These are phyloP conservation scores for Scomber japonicus DNA, from an alignment of 2,113 vertebrate species.

Conservation along the genomic window DNA sequence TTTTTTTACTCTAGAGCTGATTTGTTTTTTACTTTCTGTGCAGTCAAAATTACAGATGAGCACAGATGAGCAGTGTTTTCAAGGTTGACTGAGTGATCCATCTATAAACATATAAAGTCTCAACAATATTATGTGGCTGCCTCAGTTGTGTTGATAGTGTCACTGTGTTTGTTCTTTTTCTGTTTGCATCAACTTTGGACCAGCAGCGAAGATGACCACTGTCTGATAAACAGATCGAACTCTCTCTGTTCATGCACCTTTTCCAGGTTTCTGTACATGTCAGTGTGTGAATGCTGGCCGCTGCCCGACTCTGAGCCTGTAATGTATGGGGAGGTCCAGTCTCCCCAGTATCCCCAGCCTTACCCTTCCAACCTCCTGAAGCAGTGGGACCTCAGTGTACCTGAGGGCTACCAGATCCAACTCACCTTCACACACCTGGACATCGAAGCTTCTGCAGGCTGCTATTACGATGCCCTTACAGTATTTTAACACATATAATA, in stretches of 20 bases:
- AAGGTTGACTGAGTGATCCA: not conserved
- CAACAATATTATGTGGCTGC: not conserved
- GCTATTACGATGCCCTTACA: constrained; percentile 92
- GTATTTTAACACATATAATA: constrained; percentile 74
- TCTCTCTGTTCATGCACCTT: constrained; percentile 28
- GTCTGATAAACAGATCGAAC: constrained; percentile 56
- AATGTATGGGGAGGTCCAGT: constrained; percentile 86
- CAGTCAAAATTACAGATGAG: not conserved
- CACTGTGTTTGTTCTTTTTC: constrained; percentile 52
- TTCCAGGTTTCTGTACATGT: constrained; percentile 76
- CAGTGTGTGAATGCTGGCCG: constrained; percentile 43
- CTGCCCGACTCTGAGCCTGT: constrained; percentile 22
- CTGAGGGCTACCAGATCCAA: constrained; percentile 88
- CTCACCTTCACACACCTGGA: constrained; percentile 92
- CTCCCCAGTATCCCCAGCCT: constrained; percentile 88
- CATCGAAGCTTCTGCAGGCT: constrained; percentile 89
- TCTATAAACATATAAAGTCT: not conserved
- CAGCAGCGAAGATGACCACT: constrained; percentile 12
- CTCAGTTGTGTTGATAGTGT: constrained; percentile 24
- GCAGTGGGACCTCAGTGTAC: constrained; percentile 87
- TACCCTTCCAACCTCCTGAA: constrained; percentile 86
- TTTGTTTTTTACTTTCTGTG: not conserved
- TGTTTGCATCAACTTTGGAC: constrained; percentile 72
- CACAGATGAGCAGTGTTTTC: constrained; percentile 2
- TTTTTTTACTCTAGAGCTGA: not conserved